These are phyloP conservation scores for Drosophila orena DNA, from an alignment of 1,140 invertebrate species.

Conservation along the genomic window DNA sequence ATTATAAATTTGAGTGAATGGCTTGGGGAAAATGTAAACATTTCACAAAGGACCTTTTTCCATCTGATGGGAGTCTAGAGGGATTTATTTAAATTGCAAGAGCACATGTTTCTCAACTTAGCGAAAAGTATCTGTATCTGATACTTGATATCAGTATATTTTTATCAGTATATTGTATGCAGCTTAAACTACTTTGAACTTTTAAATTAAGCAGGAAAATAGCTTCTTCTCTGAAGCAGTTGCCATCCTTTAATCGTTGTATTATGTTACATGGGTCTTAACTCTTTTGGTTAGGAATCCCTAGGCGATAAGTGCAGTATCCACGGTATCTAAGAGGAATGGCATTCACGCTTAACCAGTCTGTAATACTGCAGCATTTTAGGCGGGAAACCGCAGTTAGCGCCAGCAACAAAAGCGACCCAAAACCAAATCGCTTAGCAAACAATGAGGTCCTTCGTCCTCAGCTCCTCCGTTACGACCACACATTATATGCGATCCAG, in stretches of 20 bases:
- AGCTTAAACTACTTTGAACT: no score
- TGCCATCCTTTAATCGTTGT: no score
- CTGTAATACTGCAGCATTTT: constrained; percentile 5
- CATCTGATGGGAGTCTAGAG: neutral
- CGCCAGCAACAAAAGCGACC: constrained; percentile 44
- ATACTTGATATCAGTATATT: no score
- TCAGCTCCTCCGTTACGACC: constrained; percentile 5
- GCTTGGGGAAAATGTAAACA: constrained; percentile 10
- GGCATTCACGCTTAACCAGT: constrained; percentile 60
- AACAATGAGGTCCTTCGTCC: constrained; percentile 52
- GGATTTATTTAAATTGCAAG: neutral
- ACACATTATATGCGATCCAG: constrained; percentile 68
- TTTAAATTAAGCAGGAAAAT: no score
- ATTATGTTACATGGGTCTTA: no score
- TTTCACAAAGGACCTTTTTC: neutral
- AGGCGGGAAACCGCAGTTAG: constrained; percentile 63
- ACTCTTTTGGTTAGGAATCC: no score
- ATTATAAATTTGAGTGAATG: constrained; percentile 23
- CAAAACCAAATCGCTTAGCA: constrained; percentile 76
- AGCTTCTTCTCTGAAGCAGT: no score
- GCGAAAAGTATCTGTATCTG: no score
- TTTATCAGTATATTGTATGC: no score
- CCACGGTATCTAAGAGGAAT: constrained; percentile 27
- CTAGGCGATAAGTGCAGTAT: neutral
- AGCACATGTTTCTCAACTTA: neutral